phyloP scores from a whole-genome alignment of 2,888 invertebrate species.

The Adelphocoris suturalis region DNA sequence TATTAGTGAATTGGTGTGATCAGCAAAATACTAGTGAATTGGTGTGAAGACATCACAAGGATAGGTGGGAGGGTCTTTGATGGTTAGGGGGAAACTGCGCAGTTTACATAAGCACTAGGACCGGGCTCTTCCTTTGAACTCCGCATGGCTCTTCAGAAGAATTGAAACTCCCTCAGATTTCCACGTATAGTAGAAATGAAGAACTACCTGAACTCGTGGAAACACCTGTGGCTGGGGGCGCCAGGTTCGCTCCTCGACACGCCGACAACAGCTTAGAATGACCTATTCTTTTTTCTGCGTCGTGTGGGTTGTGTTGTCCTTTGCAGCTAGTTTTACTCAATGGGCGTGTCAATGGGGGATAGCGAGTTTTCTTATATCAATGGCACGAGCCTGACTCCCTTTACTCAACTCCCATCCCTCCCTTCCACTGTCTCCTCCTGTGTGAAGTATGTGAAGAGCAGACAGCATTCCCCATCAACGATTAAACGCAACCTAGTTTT shows the following conservation, averaged over 20 bases:
- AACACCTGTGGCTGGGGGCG: constrained; percentile 6
- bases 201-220: constrained; percentile 20
- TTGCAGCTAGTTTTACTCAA: constrained; percentile 30
- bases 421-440: background rate
- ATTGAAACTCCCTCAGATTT: background rate
- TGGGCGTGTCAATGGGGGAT: background rate
- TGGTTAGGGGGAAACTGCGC: background rate
- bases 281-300: background rate
- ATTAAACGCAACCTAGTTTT: too few species aligned
- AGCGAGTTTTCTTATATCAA: background rate
- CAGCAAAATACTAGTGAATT: too few species aligned
- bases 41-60: too few species aligned
- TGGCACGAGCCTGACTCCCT: constrained; percentile 11
- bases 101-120: background rate
- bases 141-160: background rate
- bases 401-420: background rate
- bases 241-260: background rate
- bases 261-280: constrained; percentile 1
- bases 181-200: background rate
- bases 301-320: constrained; percentile 20
- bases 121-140: background rate
- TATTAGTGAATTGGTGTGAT: too few species aligned
- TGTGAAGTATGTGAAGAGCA: background rate
- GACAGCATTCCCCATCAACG: too few species aligned
- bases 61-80: too few species aligned